Percentiles rank a stretch among this genome's conserved stretches.
Evolutionary conservation across 2,797 vertebrate genomes (phyloP).

Genomic region (Lemur catta): DNA sequence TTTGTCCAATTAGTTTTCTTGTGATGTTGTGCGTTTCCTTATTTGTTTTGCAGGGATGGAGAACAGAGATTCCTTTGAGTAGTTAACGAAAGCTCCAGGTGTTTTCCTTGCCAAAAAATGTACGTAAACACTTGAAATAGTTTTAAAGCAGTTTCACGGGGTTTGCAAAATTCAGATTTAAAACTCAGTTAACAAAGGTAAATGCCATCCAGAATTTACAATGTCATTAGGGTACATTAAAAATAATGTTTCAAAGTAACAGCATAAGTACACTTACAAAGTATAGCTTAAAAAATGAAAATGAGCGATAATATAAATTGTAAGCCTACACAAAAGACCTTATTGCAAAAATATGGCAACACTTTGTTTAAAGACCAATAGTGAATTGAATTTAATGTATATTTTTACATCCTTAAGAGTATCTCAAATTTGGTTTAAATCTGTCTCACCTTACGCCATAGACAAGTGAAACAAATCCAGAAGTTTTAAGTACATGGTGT

Average conservation of each 20-base stretch:
- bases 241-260: conserved; percentile 15
- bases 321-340: neutral
- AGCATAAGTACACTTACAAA: neutral
- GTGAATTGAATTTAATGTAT: neutral
- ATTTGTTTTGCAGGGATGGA: neutral
- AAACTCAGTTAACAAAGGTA: neutral
- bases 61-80: neutral
- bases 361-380: conserved; percentile 26
- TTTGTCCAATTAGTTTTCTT: neutral
- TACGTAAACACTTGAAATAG: neutral
- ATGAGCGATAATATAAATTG: neutral
- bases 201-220: neutral
- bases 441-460: neutral
- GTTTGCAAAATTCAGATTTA: neutral
- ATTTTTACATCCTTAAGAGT: neutral
- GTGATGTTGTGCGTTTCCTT: neutral
- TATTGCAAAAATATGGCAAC: neutral
- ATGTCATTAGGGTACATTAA: neutral
- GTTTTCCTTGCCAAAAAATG: neutral
- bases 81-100: conserved; percentile 11
- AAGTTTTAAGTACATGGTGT: neutral
- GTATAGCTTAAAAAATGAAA: conserved; percentile 1
- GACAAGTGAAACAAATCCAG: neutral
- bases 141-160: neutral
- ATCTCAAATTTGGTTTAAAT: conserved; percentile 7